Evolutionary conservation across 2,888 invertebrate genomes (phyloP), one percentile per base, ranked within the genome.

Genomic region (Halocaridina rubra): DNA sequence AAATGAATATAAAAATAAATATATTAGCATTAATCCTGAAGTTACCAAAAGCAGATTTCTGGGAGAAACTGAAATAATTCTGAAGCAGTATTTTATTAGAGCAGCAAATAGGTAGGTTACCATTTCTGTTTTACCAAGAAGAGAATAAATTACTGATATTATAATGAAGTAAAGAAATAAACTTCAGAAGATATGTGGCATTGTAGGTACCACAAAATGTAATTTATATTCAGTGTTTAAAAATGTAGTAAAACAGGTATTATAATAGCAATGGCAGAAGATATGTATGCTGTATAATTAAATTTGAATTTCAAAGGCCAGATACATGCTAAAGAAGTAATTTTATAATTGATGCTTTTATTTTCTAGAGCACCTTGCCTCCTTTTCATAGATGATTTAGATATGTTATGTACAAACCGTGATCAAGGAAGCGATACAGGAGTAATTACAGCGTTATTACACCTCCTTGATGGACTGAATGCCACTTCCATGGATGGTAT

Each of bases 321-420:
- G n/a, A n/a, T n/a, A n/a, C n/a, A n/a, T n/a, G n/a, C n/a, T n/a
- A n/a, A n/a, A n/a, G n/a, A n/a, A n/a, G n/a, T n/a, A n/a, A n/a
- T n/a, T n/a, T n/a, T n/a, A n/a, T n/a, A n/a, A n/a, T n/a, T n/a
- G n/a, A n/a, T n/a, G n/a, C 27, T 24, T 67, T 24, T 67, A 3
- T 30, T 64, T 22, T 27, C 4, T 29, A 86, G 86, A 53, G 78
- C 79, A n/a, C 86, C 86, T 24, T 86, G 81, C n/a, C 22, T 86
- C 16, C 46, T 86, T 10, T 71, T 86, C 72, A 64, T 81, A 67
- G 86, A 86, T 79, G 79, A 86, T 53, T 7, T 86, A 13, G 86
- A 86, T 64, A 39, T 74, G 8, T 29, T 86, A 64, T 86, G 86
- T 29, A 59, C 61, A 5, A 64, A 61, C n/a, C 57, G 79, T 53